A percentile compares a stretch with the other conserved stretches of the same genome.
These are phyloP conservation scores for Pristionchus maxplancki DNA, from an alignment of 2,888 invertebrate genomes.

Conservation along the genomic window DNA sequence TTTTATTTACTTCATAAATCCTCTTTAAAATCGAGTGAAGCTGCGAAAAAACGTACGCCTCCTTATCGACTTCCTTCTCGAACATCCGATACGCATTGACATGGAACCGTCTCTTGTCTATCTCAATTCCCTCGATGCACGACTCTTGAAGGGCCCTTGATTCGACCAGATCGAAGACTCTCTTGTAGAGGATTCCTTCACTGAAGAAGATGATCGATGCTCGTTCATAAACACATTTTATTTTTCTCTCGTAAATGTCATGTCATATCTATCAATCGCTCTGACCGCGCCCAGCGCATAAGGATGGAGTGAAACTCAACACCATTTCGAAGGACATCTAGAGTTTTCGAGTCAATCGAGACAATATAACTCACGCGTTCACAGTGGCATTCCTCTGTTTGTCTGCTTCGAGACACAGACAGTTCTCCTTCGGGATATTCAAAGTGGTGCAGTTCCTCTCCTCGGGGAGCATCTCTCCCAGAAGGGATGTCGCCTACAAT, in stretches of 20 bases:
- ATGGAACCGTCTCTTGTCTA: not conserved
- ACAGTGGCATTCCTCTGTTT: slow-evolving; percentile 24
- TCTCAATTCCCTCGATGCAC: slow-evolving; percentile 7
- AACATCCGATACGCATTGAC: slow-evolving; percentile 11
- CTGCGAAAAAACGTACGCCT: slow-evolving; percentile 3
- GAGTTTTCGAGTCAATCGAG: not conserved
- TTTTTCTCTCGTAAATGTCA: not conserved
- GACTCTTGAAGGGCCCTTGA: not conserved
- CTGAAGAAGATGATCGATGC: not conserved
- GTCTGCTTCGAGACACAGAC: slow-evolving; percentile 30
- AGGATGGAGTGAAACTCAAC: not conserved
- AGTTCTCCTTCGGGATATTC: slow-evolving; percentile 7
- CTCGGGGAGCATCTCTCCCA: slow-evolving; percentile 27
- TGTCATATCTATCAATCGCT: not conserved
- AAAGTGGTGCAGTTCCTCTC: slow-evolving; percentile 17
- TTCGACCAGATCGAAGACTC: slow-evolving; percentile 14
- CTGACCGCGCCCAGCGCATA: not conserved
- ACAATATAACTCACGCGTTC: slow-evolving; percentile 15
- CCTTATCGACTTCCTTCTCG: slow-evolving; percentile 24
- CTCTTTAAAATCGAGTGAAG: not conserved
- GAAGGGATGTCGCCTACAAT: not conserved
- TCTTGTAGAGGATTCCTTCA: not conserved
- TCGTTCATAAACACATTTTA: not conserved
- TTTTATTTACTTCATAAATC: not conserved
- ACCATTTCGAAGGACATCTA: too few species aligned